Conservation (phyloP, 2,797 vertebrate genomes). For the Typhlichthys eigenmanni region DNA sequence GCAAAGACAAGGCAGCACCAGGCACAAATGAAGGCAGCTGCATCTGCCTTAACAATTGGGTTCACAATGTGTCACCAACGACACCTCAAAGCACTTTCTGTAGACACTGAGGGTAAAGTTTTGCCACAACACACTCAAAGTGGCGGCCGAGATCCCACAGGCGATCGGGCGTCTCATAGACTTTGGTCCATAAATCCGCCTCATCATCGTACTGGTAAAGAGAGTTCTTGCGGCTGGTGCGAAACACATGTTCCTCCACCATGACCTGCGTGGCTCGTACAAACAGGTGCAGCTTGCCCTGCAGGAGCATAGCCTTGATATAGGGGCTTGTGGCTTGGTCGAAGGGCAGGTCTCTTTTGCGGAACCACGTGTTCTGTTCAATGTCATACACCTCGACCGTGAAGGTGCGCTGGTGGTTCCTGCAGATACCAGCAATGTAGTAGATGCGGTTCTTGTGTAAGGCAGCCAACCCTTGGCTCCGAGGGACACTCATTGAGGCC, state of each 20-base stretch:
- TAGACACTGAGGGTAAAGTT: slow-evolving; percentile 99
- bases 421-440: slow-evolving; percentile 95
- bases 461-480: slow-evolving; percentile 92
- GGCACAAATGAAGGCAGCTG: slow-evolving; percentile 69
- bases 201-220: slow-evolving; percentile 94
- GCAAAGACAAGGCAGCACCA: slow-evolving; percentile 84
- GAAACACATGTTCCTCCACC: slow-evolving; percentile 97
- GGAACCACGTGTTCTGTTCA: slow-evolving; percentile 91
- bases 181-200: slow-evolving; percentile 90
- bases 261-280: slow-evolving; percentile 98
- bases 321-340: slow-evolving; percentile 97
- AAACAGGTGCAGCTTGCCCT: slow-evolving; percentile 92
- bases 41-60: slow-evolving; percentile 42
- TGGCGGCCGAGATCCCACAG: slow-evolving; percentile 99
- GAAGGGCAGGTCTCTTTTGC: slow-evolving; percentile 91
- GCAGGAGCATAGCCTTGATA: slow-evolving; percentile 92
- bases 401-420: slow-evolving; percentile 95
- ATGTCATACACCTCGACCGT: slow-evolving; percentile 96
- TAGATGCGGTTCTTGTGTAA: slow-evolving; percentile 93
- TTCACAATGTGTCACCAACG: slow-evolving; percentile 26
- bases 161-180: slow-evolving; percentile 95
- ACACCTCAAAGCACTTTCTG: slow-evolving; percentile 94
- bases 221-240: slow-evolving; percentile 98
- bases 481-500: slow-evolving; percentile 91
- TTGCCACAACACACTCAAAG: slow-evolving; percentile 99